Percentiles rank a stretch among this genome's conserved stretches.
Evolutionary conservation across 2,888 invertebrate species (phyloP).

Genomic region (Kryphioiulus occultus): DNA sequence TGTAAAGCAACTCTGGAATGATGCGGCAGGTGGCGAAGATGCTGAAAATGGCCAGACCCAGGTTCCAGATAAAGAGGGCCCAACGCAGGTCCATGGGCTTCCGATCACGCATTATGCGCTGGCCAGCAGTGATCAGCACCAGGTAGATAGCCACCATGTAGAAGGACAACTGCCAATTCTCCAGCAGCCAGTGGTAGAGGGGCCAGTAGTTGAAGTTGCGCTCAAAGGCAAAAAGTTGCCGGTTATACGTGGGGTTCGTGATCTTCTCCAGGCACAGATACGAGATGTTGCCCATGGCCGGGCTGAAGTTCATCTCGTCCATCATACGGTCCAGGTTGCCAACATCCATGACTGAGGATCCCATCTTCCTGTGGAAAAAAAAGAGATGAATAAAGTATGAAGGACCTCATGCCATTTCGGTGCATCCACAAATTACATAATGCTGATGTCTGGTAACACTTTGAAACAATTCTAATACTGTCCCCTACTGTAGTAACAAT

Average conservation of each 20-base stretch:
- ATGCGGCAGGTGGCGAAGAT: conserved; percentile 64
- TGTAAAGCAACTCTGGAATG: conserved; percentile 64
- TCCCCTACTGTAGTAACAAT: too few species aligned
- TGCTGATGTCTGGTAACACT: too few species aligned
- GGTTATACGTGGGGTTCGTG: conserved; percentile 78
- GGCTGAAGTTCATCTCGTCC: background rate
- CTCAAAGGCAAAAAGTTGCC: conserved; percentile 94
- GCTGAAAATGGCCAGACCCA: conserved; percentile 65
- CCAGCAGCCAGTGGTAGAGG: conserved; percentile 92
- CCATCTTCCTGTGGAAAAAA: too few species aligned
- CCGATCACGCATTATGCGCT: conserved; percentile 64
- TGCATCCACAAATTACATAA: too few species aligned
- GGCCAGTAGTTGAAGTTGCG: conserved; percentile 89
- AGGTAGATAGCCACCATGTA: conserved; percentile 62
- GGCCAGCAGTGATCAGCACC: conserved; percentile 63
- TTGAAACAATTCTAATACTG: too few species aligned
- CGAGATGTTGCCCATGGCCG: background rate
- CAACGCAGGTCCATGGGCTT: conserved; percentile 63
- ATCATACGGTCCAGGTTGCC: background rate
- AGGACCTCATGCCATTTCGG: too few species aligned
- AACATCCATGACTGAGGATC: background rate
- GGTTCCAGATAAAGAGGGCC: conserved; percentile 65
- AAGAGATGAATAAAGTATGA: too few species aligned
- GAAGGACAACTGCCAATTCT: conserved; percentile 84
- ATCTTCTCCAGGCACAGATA: background rate